A percentile compares a stretch with the other conserved stretches of the same genome.
phyloP scores from a whole-genome alignment of 2,113 vertebrate genomes.

The Prunella fulvescens region DNA sequence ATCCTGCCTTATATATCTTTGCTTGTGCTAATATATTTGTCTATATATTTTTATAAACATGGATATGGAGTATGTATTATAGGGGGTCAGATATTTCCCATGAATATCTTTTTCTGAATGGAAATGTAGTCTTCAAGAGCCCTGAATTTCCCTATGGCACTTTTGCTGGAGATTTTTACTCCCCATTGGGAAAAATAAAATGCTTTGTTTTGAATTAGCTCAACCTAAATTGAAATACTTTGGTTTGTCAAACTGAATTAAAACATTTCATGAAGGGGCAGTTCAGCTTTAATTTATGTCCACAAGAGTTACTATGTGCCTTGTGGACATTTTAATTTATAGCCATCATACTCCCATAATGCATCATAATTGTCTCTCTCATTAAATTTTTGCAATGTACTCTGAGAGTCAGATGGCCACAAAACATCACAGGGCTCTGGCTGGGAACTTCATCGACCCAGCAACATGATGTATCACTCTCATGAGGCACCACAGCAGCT shows the following conservation, averaged over 20 bases:
- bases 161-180: constrained; percentile 24
- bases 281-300: constrained; percentile 21
- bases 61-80: constrained; percentile 11
- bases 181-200: constrained; percentile 56
- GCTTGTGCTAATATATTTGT: background rate
- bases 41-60: background rate
- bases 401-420: constrained; percentile 26
- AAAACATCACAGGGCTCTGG: background rate
- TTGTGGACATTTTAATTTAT: constrained; percentile 46
- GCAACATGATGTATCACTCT: constrained; percentile 40
- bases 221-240: constrained; percentile 53
- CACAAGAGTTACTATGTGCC: background rate
- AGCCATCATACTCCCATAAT: constrained; percentile 26
- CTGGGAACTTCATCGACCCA: background rate
- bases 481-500: background rate
- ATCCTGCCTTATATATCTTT: background rate
- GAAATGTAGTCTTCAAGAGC: background rate
- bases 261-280: constrained; percentile 15
- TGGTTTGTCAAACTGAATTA: constrained; percentile 48
- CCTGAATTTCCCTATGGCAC: constrained; percentile 28
- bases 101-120: constrained; percentile 53
- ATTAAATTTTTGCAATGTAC: constrained; percentile 12
- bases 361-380: background rate
- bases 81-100: constrained; percentile 50
- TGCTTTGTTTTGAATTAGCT: constrained; percentile 50